Base-by-base conservation (phyloP, 2,888 invertebrate species). In the Drosophila antonietae region DNA sequence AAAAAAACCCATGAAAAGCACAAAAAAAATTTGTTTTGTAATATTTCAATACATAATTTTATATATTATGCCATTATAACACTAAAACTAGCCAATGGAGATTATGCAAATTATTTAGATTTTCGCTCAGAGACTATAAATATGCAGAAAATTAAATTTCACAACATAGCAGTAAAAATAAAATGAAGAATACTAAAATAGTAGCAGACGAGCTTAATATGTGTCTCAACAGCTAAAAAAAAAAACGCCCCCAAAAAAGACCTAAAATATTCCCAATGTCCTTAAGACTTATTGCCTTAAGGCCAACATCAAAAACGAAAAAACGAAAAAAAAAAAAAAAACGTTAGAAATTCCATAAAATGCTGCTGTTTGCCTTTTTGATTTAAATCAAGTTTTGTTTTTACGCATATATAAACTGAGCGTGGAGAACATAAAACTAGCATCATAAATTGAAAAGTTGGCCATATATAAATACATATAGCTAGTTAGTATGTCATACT, bases 401-500 rank as follows among this genome's bases (percentile, higher is more conserved):
- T 9, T 41, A 51, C 12, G 23, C 15, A 33, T 12, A 23, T n/a
- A 14, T n/a, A 14, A 37, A 37, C 5, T 37, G 37, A 37, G 14
- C 14, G 6, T 39, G 37, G 10, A 41, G 33, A 9, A 23, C 41
- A 33, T 43, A 43, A 61, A 61, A 61, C 41, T 51, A 33, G 47
- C 61, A 12, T 23, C 41, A 39, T 49, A 62, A 61, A 49, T 49
- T 35, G 44, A 41, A 12, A 20, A 23, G 53, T 53, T 53, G 4
- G 1, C 15, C 18, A 37, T 15, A 35, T 28, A 20, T n/a, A 37
- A 6, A 3, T 28, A 41, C 41, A 18, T 43, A 15, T n/a, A 18
- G 55, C 12, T 33, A 44, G 43, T 35, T 44, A 44, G 52, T 33
- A 46, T 46, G 33, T 39, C 73, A 53, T 62, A 62, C 49, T 56